phyloP scores from a whole-genome alignment of 2,888 invertebrate species.

The Peribatodes rhomboidaria region DNA sequence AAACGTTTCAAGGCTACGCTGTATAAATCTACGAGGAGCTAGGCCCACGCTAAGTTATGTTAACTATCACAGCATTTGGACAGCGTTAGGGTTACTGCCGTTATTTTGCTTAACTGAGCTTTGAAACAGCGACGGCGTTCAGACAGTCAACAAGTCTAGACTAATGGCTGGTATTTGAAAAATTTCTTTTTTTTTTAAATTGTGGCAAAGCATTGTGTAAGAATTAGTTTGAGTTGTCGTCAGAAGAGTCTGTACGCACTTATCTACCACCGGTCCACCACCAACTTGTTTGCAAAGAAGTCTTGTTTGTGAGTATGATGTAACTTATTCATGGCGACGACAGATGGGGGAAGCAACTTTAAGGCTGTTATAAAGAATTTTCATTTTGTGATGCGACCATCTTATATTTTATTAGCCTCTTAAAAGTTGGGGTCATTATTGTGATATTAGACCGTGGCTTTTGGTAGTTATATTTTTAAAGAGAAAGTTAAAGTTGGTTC shows the following conservation, averaged over 20 bases:
- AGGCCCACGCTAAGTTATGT: constrained; percentile 48
- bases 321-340: constrained; percentile 52
- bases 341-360: constrained; percentile 42
- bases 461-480: constrained; percentile 18
- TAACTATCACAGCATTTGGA: constrained; percentile 24
- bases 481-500: constrained; percentile 6
- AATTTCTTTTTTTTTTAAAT: too few relatives aligned
- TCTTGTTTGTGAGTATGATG: constrained; percentile 30
- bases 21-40: constrained; percentile 33
- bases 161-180: too few relatives aligned
- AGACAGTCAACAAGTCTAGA: neutral
- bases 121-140: neutral
- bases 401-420: constrained; percentile 48
- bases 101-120: constrained; percentile 8
- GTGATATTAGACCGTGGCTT: constrained; percentile 36
- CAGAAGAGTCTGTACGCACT: neutral
- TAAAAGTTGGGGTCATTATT: constrained; percentile 49
- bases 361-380: constrained; percentile 48
- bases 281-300: constrained; percentile 27
- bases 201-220: too few relatives aligned
- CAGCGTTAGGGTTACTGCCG: neutral
- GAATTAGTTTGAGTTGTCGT: too few relatives aligned
- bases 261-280: constrained; percentile 4
- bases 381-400: constrained; percentile 45
- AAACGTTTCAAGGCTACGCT: constrained; percentile 43